Base-by-base conservation (phyloP, 2,797 vertebrate species). In the Trematomus bernacchii region DNA sequence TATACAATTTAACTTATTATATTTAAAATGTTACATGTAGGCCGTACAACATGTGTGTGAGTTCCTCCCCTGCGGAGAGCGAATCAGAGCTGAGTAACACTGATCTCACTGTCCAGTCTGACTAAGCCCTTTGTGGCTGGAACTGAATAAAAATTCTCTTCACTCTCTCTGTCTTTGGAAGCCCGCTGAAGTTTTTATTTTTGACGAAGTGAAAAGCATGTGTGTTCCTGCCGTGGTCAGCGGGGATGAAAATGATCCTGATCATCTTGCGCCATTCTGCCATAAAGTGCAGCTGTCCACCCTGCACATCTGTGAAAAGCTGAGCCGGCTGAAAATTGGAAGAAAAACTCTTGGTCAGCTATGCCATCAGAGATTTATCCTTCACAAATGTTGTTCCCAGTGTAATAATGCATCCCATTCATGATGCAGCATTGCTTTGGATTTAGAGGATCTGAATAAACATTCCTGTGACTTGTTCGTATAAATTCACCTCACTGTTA, bases 261-360 rank as follows among this genome's bases (percentile, higher is more conserved):
- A 78, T 85, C 84, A 33, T 84, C 84, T 88, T 76, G 86, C 67
- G 3, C 66, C 59, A 15, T 66, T 80, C 68, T 52, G 76, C 87
- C 85, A 86, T 88, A 87, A 89, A 89, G 77, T 64, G 82, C 91
- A 91, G 88, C 90, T 90, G 88, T 91, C 54, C 76, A 21, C 62
- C 67, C 68, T 2, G 64, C 84, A 82, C 83, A 77, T 85, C 76
- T 84, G 82, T 85, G 79, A 86, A 73, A 71, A 23, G 60, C 73
- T 87, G 82, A 87, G 82, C 83, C 3, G 27, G 86, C 77, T 80
- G 84, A 85, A 86, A 89, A 88, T 87, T 76, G 80, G 66, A 85
- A 85, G 86, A 79, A 86, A 85, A 91, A 90, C 86, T 83, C 33
- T 9, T 1, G 30, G 59, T 69, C 71, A 21, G 53, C 62, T 37